Conservation (phyloP, 2,797 vertebrate species). For the Podarcis lilfordi region DNA sequence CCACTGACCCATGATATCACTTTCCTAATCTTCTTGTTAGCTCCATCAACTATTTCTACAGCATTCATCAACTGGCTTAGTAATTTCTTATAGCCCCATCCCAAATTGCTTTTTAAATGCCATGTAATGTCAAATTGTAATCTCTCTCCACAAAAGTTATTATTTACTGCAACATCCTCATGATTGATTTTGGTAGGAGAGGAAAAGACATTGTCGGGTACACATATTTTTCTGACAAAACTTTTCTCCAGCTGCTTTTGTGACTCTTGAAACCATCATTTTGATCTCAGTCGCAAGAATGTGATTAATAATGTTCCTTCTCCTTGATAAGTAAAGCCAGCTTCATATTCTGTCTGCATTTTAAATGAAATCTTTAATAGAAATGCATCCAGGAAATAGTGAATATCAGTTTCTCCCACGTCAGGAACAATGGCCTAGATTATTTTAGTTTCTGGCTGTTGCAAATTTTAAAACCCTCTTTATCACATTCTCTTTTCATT, state of each 20-base stretch:
- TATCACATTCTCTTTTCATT: neutral
- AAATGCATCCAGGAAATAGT: neutral
- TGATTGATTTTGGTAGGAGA: constrained; percentile 10
- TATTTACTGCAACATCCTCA: constrained; percentile 4
- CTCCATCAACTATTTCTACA: neutral
- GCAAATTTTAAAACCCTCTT: neutral
- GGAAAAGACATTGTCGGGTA: neutral
- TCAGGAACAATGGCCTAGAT: neutral
- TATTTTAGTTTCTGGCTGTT: neutral
- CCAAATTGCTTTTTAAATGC: constrained; percentile 34
- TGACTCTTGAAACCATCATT: neutral
- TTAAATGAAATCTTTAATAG: neutral
- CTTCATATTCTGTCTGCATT: neutral
- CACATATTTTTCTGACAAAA: neutral
- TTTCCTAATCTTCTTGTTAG: constrained; percentile 23
- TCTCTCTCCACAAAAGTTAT: constrained; percentile 23
- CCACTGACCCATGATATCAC: neutral
- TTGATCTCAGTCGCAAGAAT: constrained; percentile 27
- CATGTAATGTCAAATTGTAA: constrained; percentile 13
- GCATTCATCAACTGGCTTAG: neutral
- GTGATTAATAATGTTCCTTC: constrained; percentile 18
- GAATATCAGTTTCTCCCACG: neutral
- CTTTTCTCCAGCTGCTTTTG: constrained; percentile 24
- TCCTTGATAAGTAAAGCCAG: constrained; percentile 16
- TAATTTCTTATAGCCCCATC: constrained; percentile 26